These are phyloP conservation scores for Heliconius melpomene DNA, from an alignment of 1,140 invertebrate species.

Conservation along the genomic window DNA sequence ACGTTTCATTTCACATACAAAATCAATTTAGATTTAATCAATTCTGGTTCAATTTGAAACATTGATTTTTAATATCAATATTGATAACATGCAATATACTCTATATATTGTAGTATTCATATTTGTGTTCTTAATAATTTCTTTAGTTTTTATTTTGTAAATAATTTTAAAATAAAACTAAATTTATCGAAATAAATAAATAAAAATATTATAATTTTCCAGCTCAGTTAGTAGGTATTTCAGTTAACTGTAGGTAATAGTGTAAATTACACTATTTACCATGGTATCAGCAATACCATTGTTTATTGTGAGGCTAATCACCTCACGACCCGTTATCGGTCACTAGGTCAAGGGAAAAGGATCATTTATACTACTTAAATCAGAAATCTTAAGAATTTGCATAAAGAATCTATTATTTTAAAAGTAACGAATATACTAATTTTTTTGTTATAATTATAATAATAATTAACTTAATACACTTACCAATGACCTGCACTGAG, in stretches of 20 bases:
- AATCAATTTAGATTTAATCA: conserved; percentile 15
- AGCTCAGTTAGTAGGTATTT: not conserved
- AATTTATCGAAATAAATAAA: not conserved
- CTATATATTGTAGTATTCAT: not conserved
- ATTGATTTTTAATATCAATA: not conserved
- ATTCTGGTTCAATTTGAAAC: too few species aligned
- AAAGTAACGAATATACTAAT: not conserved
- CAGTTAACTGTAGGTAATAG: not conserved
- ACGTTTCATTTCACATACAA: not conserved
- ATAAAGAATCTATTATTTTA: not conserved
- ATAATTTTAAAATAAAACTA: too few species aligned
- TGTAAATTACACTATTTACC: not conserved
- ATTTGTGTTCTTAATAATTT: not conserved
- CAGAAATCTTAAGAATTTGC: not conserved
- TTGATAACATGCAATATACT: not conserved
- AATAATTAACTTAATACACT: conserved; percentile 17
- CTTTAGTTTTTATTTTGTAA: too few species aligned
- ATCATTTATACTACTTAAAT: not conserved
- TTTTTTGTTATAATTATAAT: not conserved
- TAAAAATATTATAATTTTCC: not conserved
- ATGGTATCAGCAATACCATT: not conserved
- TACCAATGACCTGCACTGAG: conserved; percentile 71
- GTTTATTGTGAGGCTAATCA: not conserved
- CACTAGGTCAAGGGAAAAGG: not conserved
- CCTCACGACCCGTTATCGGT: not conserved